These are phyloP conservation scores for Myrmecophaga tridactyla DNA, from an alignment of 2,113 vertebrate genomes.

Conservation along the genomic window DNA sequence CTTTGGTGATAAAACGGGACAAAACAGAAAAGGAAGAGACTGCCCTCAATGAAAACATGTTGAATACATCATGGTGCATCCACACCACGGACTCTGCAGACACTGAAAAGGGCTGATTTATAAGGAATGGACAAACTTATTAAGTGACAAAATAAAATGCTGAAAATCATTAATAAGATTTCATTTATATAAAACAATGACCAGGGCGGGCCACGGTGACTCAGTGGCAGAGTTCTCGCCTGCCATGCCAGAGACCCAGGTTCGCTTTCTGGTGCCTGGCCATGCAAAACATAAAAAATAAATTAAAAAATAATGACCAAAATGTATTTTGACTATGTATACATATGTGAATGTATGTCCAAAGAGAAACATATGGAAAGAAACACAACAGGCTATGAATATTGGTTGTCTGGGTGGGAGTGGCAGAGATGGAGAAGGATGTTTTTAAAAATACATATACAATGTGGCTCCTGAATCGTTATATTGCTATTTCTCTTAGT, in stretches of 20 bases:
- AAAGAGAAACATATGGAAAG: background rate
- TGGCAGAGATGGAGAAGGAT: background rate
- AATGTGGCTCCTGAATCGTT: too few relatives aligned
- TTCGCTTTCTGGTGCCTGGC: too few relatives aligned
- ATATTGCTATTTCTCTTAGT: too few relatives aligned
- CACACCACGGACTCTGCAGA: accelerated
- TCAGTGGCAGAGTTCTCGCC: too few relatives aligned
- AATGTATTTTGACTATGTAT: background rate
- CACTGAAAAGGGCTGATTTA: background rate
- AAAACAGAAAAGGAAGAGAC: background rate
- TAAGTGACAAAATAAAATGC: background rate
- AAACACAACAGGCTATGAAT: background rate
- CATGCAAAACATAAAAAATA: too few relatives aligned
- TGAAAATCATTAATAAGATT: background rate
- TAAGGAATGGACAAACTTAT: background rate
- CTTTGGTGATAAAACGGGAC: background rate
- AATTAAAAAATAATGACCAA: background rate
- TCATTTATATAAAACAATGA: background rate
- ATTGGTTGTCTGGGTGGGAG: too few relatives aligned
- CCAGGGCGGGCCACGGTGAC: too few relatives aligned
- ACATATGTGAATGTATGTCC: background rate
- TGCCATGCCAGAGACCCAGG: too few relatives aligned
- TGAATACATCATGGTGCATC: accelerated
- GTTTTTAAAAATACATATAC: background rate
- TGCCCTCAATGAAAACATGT: background rate